Conservation (phyloP, 2,888 invertebrate species). For the Drymonia ruficornis region DNA sequence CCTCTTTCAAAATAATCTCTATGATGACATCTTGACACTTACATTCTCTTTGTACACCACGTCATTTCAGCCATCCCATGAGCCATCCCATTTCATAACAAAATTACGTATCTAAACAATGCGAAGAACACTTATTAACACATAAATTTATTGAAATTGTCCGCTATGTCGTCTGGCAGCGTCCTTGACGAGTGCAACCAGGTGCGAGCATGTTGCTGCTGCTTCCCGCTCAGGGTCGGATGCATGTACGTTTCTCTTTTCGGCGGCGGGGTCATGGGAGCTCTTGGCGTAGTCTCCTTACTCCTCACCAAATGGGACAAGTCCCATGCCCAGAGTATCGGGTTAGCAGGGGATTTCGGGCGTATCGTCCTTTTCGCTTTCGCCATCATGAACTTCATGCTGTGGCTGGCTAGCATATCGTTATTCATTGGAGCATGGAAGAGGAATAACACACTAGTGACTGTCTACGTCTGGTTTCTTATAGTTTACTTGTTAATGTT, state of each 20-base stretch:
- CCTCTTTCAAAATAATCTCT: no score
- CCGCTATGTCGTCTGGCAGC: neutral
- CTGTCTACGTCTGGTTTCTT: neutral
- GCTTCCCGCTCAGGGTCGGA: neutral
- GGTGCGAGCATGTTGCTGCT: neutral
- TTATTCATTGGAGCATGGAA: neutral
- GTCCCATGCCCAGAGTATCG: neutral
- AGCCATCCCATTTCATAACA: no score
- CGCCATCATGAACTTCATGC: neutral
- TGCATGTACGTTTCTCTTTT: neutral
- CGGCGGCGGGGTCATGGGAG: neutral
- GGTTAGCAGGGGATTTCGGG: neutral
- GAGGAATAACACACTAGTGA: neutral
- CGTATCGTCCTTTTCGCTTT: neutral
- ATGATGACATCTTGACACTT: no score
- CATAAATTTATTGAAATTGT: neutral
- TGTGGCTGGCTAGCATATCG: neutral
- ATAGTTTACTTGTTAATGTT: neutral
- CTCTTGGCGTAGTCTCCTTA: neutral
- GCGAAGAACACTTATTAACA: no score
- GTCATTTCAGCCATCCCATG: no score
- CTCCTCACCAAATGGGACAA: neutral
- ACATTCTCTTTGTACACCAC: no score
- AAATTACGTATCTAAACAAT: no score
- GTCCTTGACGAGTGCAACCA: neutral